Evolutionary conservation across 2,113 vertebrate species (phyloP).

Genomic region (Neotoma lepida): DNA sequence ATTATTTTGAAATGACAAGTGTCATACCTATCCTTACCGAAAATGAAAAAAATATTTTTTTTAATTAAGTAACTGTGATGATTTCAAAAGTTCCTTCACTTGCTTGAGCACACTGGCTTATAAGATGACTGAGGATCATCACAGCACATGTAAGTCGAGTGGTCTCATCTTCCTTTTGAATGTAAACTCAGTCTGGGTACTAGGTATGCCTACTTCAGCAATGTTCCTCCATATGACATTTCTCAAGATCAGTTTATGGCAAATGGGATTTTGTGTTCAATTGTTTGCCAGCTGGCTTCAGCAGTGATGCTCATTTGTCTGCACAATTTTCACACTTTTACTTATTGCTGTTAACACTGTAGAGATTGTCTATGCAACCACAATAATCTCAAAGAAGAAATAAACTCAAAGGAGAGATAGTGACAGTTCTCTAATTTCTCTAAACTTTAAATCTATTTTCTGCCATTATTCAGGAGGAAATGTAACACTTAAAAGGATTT

Average conservation of each 20-base stretch:
- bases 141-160: background rate
- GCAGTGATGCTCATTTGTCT: background rate
- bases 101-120: background rate
- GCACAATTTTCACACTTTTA: background rate
- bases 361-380: background rate
- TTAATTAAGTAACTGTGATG: background rate
- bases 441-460: background rate
- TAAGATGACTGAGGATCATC: background rate
- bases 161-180: background rate
- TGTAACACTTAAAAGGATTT: background rate
- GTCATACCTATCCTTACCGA: background rate
- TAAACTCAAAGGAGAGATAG: background rate
- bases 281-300: background rate
- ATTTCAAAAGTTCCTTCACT: background rate
- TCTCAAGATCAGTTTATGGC: background rate
- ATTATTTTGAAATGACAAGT: background rate
- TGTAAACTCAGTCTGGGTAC: background rate
- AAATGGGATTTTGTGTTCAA: constrained; percentile 16
- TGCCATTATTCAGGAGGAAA: background rate
- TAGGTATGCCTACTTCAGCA: background rate
- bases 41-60: background rate
- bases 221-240: too few species aligned
- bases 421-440: background rate
- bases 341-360: background rate
- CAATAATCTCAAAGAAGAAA: background rate